Conservation (phyloP, 64 coral and sea anemone genomes). For the Trachythela sp. region DNA sequence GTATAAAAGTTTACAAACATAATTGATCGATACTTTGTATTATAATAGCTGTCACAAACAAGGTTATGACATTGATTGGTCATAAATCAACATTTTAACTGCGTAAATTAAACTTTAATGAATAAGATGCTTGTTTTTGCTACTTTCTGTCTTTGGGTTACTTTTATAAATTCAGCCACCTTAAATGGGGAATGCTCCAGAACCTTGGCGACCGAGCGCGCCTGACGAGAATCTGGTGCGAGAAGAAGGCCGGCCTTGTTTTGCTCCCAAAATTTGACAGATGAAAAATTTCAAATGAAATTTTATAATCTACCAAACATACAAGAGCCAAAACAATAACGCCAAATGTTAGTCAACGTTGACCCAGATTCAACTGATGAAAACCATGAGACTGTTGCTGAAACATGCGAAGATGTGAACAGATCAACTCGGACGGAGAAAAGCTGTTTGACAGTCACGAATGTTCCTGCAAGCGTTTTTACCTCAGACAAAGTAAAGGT, state of each 20-base stretch:
- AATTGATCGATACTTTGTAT: no score
- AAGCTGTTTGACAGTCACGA: not conserved
- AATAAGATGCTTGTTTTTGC: not conserved
- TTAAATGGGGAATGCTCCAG: not conserved
- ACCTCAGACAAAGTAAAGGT: not conserved
- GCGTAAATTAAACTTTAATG: not conserved
- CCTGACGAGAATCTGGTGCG: not conserved
- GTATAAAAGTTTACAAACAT: no score
- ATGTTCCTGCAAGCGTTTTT: not conserved
- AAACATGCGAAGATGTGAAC: not conserved
- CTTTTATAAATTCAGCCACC: not conserved
- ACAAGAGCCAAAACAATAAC: not conserved
- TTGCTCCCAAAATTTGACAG: not conserved
- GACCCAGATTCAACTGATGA: not conserved
- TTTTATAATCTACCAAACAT: not conserved
- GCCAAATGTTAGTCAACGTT: not conserved
- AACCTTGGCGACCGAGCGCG: not conserved
- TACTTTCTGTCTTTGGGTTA: not conserved
- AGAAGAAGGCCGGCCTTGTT: not conserved
- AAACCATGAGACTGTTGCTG: not conserved
- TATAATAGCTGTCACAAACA: no score
- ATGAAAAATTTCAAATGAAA: not conserved
- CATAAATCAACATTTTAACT: not conserved
- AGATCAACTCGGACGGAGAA: not conserved
- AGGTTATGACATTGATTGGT: no score